Evolutionary conservation across 2,113 vertebrate genomes (phyloP).

Genomic region (Platichthys stellatus): DNA sequence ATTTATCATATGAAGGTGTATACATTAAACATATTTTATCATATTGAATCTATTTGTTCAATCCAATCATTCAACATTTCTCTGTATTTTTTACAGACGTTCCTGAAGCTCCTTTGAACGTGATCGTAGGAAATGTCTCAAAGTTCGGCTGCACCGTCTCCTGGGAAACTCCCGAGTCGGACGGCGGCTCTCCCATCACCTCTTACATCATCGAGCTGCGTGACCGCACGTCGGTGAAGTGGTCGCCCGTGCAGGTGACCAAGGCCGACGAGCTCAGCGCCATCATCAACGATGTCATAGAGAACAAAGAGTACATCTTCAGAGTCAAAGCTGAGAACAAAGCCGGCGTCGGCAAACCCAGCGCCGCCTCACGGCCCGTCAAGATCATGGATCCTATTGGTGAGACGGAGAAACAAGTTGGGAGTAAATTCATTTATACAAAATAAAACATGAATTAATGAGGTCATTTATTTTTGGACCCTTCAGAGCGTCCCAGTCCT

Average conservation of each 20-base stretch:
- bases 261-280: conserved; percentile 88
- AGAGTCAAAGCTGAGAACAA: conserved; percentile 95
- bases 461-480: not conserved
- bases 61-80: not conserved
- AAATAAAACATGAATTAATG: not conserved
- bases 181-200: conserved; percentile 94
- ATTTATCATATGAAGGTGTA: too few relatives aligned
- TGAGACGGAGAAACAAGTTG: conserved; percentile 47
- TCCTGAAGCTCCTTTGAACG: conserved; percentile 93
- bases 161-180: conserved; percentile 92
- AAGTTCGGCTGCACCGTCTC: conserved; percentile 93
- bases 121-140: conserved; percentile 89
- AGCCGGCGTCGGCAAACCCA: conserved; percentile 94
- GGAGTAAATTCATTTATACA: too few relatives aligned
- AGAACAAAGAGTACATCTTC: conserved; percentile 99
- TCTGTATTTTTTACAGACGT: conserved; percentile 82
- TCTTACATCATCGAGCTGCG: conserved; percentile 94
- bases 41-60: too few relatives aligned
- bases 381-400: conserved; percentile 97
- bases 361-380: conserved; percentile 89
- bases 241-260: conserved; percentile 90
- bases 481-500: conserved; percentile 92
- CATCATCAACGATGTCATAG: conserved; percentile 93
- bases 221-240: conserved; percentile 92
- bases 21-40: too few relatives aligned